Base-by-base conservation (phyloP, 2,113 vertebrate species). In the Tapirus terrestris region DNA sequence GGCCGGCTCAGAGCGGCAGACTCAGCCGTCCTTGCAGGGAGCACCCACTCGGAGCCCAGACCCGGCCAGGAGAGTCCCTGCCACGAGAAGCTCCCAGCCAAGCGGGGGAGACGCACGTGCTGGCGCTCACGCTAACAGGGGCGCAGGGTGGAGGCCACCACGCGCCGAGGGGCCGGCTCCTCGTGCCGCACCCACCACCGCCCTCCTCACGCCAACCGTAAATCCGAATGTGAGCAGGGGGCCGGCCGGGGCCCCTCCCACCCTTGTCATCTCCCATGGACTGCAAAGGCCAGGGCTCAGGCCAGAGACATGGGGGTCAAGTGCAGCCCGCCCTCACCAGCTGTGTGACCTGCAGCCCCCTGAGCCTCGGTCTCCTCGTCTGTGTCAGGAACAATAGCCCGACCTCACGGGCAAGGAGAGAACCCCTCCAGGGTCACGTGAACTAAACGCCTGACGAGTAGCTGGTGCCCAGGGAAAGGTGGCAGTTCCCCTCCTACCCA, bases 331-430 rank as follows among this genome's bases (percentile, higher is more conserved):
- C 89, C 91, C 94, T 84, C 73, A 12, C 85, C 98, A 98, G 97
- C 97, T 58, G 86, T 96, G 97, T 97, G 97, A 97, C 96, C 95
- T 92, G 63, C 36, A 33, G 84, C 88, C 58, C 48, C 68, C 86
- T 3, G 10, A 92, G 94, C 86, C 97, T 91, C 51, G 20, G 92
- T 36, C 92, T 89, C 79, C 87, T 76, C 16, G 4, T 29, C 20
- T 1, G 77, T 9, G 0, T 21, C 27, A 3, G 76, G 43, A 45
- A 6, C 36, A 0, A 8, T 0, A 0, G 91, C 72, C 86, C 3
- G 5, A n/a, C 43, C 53, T 39, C 53, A 0, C 5, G 16, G 73
- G 91, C 31, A 1, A 0, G 0, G 43, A 48, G 31, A 67, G 72
- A 39, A 43, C 20, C 63, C 11, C 56, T 67, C 76, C 56, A 6